Evolutionary conservation across 2,113 vertebrate genomes (phyloP), one percentile per base, ranked within the genome.

Genomic region (Gymnobelideus leadbeateri): DNA sequence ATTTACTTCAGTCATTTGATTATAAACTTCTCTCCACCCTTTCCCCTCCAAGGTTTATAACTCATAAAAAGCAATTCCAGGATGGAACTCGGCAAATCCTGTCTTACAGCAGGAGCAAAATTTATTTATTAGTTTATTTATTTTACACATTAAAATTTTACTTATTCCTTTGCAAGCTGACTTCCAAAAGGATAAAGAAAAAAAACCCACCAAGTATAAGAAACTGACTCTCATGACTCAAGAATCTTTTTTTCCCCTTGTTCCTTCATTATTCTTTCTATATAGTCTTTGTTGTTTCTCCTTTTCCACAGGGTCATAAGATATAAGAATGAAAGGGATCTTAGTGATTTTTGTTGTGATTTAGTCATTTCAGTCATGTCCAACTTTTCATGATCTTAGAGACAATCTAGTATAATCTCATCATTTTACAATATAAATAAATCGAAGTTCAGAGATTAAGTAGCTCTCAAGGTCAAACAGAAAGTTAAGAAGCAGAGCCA

Each of bases 71-170:
- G 37, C 91, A 97, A 31, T 21, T 95, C 68, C 91, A 95, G 46
- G 52, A 92, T 94, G 92, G 92, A 97, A 91, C 52, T 91, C 97
- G 96, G 95, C 92, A 50, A 95, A 97, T 7, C 91, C 28, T 11
- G 49, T 19, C 52, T 49, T 8, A 57, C 23, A 10, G 91, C 49
- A 96, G 93, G 91, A 97, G 91, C 28, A 92, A 92, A 93, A 49
- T 96, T 93, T 96, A 93, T 96, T 95, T 96, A 96, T 95, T 91
- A 90, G 16, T 47, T 91, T 95, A 96, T 97, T 97, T 97, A 84
- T 96, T 97, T 93, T 3, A 93, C 91, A 92, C 93, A 90, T 84
- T 84, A 84, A 84, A 84, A 84, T 21, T 21, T 43, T 16, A 43
- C 68, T 84, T 84, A 84, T 6, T 84, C n/a, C 68, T 84, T 84